These are phyloP conservation scores for Helicolenus hilgendorfi DNA, from an alignment of 2,797 vertebrate species.

Conservation along the genomic window DNA sequence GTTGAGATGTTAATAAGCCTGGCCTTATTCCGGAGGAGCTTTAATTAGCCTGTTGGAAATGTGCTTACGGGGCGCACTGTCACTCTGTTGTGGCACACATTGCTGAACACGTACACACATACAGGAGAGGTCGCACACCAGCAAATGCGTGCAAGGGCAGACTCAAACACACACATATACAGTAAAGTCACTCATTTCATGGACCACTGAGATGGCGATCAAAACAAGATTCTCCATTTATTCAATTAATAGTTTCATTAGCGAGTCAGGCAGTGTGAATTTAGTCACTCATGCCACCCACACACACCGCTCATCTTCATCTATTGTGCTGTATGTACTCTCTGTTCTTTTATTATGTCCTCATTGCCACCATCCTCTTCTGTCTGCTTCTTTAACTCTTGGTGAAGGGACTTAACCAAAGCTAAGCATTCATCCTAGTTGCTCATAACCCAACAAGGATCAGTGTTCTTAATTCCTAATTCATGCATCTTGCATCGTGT, in stretches of 20 bases:
- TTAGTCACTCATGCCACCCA: slow-evolving; percentile 45
- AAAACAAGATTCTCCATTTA: slow-evolving; percentile 80
- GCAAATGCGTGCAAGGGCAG: slow-evolving; percentile 30
- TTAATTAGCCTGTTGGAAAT: slow-evolving; percentile 92
- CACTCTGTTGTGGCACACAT: slow-evolving; percentile 80
- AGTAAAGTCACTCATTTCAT: slow-evolving; percentile 82
- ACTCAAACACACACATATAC: background rate
- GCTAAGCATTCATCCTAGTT: too few relatives aligned
- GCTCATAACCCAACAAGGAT: background rate
- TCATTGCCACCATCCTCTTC: background rate
- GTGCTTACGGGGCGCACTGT: slow-evolving; percentile 89
- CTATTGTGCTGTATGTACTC: background rate
- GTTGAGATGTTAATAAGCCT: slow-evolving; percentile 89
- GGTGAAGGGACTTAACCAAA: background rate
- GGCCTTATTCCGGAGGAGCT: slow-evolving; percentile 87
- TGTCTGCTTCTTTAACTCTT: background rate
- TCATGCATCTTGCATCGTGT: background rate
- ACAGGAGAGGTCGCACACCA: slow-evolving; percentile 29
- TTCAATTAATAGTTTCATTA: slow-evolving; percentile 87
- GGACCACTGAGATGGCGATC: slow-evolving; percentile 80
- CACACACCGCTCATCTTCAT: slow-evolving; percentile 36
- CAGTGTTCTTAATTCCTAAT: background rate
- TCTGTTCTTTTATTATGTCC: slow-evolving; percentile 5
- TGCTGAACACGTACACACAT: slow-evolving; percentile 42
- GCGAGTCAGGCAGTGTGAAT: slow-evolving; percentile 62